Evolutionary conservation across 2,888 invertebrate species (phyloP), one percentile per base, ranked within the genome.

Genomic region (Cynaeus angustus): DNA sequence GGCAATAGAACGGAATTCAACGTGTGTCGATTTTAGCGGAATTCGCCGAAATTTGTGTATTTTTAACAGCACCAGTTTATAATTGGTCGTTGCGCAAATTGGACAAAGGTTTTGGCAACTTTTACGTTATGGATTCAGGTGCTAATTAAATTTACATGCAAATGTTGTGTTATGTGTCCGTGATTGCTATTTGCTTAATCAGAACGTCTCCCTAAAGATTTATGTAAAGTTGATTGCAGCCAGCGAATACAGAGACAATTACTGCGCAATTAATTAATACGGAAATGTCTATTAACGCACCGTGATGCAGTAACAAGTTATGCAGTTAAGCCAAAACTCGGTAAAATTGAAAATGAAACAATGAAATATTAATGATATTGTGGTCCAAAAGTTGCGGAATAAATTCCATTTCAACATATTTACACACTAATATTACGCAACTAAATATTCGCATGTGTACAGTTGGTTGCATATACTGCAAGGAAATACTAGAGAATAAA

Each of bases 71-170:
- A 16, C 21, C 12, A 5, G 21, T 21, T 21, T 46, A 46, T 16
- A 46, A 46, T 16, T 46, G 9, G 46, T 43, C 16, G 13, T 52
- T 33, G 52, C 33, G 52, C 9, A 52, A 52, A 52, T 52, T n/a
- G n/a, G 14, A 38, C 9, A 13, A 13, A 37, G 10, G 53, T 53
- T 53, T 16, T 55, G 55, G 9, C 6, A 55, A 55, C 55, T 14
- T 55, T 38, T 16, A 13, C n/a, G 7, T 7, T 41, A 41, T 13
- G 6, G 41, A 41, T n/a, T 12, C n/a, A 55, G 14, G 55, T 55
- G 55, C 55, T 12, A 55, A 55, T 55, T 55, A 55, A 38, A 38
- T 55, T 55, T 55, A 16, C 55, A 55, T 55, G 55, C 30, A 16
- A 38, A 38, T 52, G 28, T 50, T 10, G n/a, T 50, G 28, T 14